A percentile compares a stretch with the other conserved stretches of the same genome.
Conservation (phyloP, 2,888 invertebrate species). For the Plusia festucae region DNA sequence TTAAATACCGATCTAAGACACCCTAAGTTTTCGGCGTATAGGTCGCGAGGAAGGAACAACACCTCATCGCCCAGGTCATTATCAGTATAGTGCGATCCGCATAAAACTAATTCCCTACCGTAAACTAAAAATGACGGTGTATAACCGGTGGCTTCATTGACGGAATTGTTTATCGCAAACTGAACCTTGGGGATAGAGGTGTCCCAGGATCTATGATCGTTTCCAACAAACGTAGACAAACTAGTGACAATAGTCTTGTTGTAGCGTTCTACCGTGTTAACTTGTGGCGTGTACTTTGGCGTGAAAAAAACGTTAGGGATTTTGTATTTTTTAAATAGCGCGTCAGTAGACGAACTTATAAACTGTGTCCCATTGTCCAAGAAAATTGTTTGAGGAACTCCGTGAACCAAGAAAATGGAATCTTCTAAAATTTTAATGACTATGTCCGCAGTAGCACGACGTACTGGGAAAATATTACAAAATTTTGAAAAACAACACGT, state of each 20-base stretch:
- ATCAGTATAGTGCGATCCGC: constrained; percentile 8
- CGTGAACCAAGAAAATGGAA: constrained; percentile 56
- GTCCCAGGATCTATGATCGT: constrained; percentile 11
- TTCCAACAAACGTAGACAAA: neutral
- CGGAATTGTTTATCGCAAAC: neutral
- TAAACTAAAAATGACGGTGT: too few species aligned
- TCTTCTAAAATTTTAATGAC: constrained; percentile 35
- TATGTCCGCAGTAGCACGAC: constrained; percentile 25
- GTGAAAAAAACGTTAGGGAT: constrained; percentile 48
- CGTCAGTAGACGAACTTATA: constrained; percentile 16
- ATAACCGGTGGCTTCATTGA: constrained; percentile 9
- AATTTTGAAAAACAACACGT: constrained; percentile 31
- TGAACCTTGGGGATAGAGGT: neutral
- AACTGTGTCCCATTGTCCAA: constrained; percentile 60
- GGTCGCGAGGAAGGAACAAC: neutral
- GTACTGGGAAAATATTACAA: constrained; percentile 42
- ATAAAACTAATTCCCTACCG: constrained; percentile 6
- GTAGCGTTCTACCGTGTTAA: constrained; percentile 48
- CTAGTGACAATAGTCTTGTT: constrained; percentile 26
- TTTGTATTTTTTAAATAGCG: constrained; percentile 46
- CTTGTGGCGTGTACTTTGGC: constrained; percentile 14
- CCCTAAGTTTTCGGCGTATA: neutral
- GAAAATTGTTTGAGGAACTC: constrained; percentile 54
- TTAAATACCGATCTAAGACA: neutral
- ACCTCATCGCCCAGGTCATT: neutral